phyloP scores from a whole-genome alignment of 2,113 vertebrate species.

The Cryptomyrus ogoouensis region DNA sequence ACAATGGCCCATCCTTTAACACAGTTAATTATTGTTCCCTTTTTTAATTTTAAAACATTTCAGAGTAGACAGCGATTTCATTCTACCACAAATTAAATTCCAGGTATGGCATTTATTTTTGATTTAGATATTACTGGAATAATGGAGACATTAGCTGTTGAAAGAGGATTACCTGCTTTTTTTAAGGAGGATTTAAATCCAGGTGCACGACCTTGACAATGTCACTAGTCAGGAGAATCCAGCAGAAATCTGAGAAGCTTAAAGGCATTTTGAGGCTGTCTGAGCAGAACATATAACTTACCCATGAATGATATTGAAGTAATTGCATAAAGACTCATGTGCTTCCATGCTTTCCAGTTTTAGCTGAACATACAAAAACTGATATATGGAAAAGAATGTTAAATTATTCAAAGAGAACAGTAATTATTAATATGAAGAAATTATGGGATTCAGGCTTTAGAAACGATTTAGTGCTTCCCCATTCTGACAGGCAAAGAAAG shows the following conservation, averaged over 20 bases:
- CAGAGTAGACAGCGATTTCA: slow-evolving; percentile 11
- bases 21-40: neutral
- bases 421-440: slow-evolving; percentile 24
- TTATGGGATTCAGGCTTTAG: slow-evolving; percentile 14
- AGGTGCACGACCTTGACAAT: slow-evolving; percentile 12
- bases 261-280: neutral
- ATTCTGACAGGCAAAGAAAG: slow-evolving; percentile 22
- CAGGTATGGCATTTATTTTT: slow-evolving; percentile 19
- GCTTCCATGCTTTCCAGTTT: neutral
- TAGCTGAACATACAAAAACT: slow-evolving; percentile 15
- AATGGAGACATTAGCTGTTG: slow-evolving; percentile 32
- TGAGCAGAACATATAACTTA: neutral
- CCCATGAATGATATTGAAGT: neutral
- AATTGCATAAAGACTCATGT: slow-evolving; percentile 8
- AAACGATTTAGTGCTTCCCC: slow-evolving; percentile 3
- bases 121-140: slow-evolving; percentile 35
- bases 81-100: slow-evolving; percentile 33
- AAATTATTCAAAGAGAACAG: slow-evolving; percentile 6
- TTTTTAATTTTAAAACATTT: neutral
- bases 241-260: neutral
- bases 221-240: neutral
- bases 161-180: slow-evolving; percentile 34
- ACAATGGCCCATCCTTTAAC: neutral
- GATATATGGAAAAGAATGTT: neutral
- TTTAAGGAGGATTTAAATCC: slow-evolving; percentile 7